Percentiles rank a stretch among this genome's conserved stretches.
Conservation (phyloP, 2,113 vertebrate species). For the Myiozetetes cayanensis region DNA sequence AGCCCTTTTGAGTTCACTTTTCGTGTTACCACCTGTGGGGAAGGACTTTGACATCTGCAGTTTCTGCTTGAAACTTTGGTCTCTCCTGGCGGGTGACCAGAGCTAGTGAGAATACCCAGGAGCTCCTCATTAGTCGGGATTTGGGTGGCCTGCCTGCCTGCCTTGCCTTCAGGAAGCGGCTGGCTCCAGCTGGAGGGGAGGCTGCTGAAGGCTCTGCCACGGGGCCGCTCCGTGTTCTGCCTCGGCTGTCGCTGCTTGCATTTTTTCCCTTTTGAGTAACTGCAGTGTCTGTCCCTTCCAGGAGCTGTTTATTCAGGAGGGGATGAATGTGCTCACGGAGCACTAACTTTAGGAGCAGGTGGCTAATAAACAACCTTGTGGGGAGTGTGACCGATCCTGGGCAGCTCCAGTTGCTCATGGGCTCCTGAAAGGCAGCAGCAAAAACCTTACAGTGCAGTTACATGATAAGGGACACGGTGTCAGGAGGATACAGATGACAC, state of each 20-base stretch:
- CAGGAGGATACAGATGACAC: background rate
- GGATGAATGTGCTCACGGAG: background rate
- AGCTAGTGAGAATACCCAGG: background rate
- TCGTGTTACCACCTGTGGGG: background rate
- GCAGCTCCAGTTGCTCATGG: background rate
- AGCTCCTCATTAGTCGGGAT: fast-evolving
- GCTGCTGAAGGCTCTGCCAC: background rate
- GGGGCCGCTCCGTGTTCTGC: background rate
- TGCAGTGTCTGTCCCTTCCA: background rate
- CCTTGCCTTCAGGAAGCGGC: background rate
- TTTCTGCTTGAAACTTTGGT: background rate
- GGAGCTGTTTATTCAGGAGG: background rate
- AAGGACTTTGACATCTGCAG: background rate
- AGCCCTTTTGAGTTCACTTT: background rate
- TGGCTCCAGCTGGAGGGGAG: background rate
- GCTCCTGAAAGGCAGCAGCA: background rate
- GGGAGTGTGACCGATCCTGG: background rate
- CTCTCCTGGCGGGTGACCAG: background rate
- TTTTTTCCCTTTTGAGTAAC: background rate
- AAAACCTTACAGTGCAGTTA: fast-evolving
- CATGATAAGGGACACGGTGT: background rate
- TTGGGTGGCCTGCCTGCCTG: background rate
- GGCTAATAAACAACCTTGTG: background rate
- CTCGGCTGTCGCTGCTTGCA: fast-evolving
- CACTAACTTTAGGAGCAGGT: background rate